Evolutionary conservation across 1,140 invertebrate species (phyloP).

Genomic region (Rhopalosiphum padi): DNA sequence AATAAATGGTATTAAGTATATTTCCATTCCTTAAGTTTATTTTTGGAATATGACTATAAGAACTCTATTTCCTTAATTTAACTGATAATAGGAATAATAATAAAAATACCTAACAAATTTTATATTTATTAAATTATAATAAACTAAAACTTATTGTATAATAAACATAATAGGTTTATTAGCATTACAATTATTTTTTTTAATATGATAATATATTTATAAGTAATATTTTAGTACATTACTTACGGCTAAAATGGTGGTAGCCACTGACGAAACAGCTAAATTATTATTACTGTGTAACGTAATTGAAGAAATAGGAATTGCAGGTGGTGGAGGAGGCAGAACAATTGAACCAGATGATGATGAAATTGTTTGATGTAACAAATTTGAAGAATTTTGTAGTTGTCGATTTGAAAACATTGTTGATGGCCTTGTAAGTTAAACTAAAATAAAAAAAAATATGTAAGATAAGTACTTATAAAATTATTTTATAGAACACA

Average conservation of each 20-base stretch:
- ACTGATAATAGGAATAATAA: no score
- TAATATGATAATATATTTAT: neutral
- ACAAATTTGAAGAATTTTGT: slow-evolving; percentile 32
- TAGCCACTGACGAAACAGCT: neutral
- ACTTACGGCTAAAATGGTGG: slow-evolving; percentile 13
- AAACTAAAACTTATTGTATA: no score
- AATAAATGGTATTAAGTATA: no score
- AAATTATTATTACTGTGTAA: neutral
- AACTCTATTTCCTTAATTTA: no score
- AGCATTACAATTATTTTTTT: neutral
- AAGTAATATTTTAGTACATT: neutral
- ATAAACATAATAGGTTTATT: neutral
- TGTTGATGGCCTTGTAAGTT: neutral
- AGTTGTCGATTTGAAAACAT: slow-evolving; percentile 46
- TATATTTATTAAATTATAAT: no score
- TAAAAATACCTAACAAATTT: no score
- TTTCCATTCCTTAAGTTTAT: no score
- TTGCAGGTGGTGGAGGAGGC: slow-evolving; percentile 2
- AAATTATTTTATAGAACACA: neutral
- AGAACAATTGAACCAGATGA: slow-evolving; percentile 7
- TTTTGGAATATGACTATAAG: no score
- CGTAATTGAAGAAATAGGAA: neutral
- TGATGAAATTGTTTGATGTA: slow-evolving; percentile 3
- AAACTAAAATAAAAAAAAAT: neutral
- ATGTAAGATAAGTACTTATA: neutral